Percentiles rank a stretch among this genome's conserved stretches.
Conservation (phyloP, 2,113 vertebrate genomes). For the Orientallactaga bullata region DNA sequence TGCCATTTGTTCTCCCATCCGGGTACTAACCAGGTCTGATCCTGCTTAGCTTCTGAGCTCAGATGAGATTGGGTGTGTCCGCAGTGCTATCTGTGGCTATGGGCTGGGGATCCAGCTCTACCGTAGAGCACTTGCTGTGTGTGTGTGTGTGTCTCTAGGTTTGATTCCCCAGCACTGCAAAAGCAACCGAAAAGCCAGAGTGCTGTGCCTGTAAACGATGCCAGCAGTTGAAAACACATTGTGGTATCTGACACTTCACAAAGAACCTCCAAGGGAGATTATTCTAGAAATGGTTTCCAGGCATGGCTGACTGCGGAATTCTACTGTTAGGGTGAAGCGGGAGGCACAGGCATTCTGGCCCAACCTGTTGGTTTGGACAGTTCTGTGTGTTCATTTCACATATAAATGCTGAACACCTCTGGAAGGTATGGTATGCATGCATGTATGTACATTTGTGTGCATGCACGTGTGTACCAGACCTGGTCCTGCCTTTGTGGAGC, state of each 20-base stretch:
- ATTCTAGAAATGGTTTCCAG: neutral
- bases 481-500: neutral
- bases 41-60: neutral
- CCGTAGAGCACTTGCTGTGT: neutral
- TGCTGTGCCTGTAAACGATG: neutral
- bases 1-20: neutral
- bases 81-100: neutral
- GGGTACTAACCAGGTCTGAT: too few relatives aligned
- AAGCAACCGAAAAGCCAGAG: neutral
- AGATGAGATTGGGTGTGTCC: neutral
- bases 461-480: fast-evolving
- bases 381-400: neutral
- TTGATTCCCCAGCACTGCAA: neutral
- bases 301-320: neutral
- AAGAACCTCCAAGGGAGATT: neutral
- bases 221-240: neutral
- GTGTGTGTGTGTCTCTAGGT: neutral
- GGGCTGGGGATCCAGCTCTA: neutral
- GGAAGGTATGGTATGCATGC: neutral
- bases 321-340: neutral
- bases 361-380: neutral
- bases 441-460: neutral
- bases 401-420: neutral
- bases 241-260: neutral
- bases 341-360: neutral